Evolutionary conservation across 1,140 invertebrate species (phyloP).

Genomic region (Calephelis virginiensis): DNA sequence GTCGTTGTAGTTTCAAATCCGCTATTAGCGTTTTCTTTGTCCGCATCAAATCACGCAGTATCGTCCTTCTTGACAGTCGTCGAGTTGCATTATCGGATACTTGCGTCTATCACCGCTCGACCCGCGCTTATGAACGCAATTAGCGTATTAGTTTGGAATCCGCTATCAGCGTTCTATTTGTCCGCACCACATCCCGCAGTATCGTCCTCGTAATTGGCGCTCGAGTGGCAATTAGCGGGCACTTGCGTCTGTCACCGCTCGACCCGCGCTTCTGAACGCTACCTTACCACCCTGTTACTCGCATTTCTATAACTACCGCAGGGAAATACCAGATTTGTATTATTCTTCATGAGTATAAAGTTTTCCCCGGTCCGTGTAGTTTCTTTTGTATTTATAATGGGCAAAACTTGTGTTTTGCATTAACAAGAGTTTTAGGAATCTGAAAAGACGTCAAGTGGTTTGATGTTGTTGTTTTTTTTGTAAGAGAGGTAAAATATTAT

Average conservation of each 20-base stretch:
- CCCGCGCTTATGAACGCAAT: conserved; percentile 34
- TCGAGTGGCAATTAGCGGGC: conserved; percentile 68
- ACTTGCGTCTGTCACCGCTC: conserved; percentile 53
- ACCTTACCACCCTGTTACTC: conserved; percentile 38
- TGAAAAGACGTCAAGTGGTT: conserved; percentile 1
- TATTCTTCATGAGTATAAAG: conserved; percentile 32
- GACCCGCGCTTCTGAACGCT: conserved; percentile 38
- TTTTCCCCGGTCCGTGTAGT: conserved; percentile 21
- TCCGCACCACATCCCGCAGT: conserved; percentile 26
- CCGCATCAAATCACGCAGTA: conserved; percentile 28
- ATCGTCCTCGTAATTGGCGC: conserved; percentile 66
- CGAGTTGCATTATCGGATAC: conserved; percentile 66
- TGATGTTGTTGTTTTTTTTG: no score
- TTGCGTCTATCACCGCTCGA: conserved; percentile 50
- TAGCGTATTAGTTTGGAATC: background rate
- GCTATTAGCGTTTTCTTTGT: conserved; percentile 20
- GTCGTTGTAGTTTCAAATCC: background rate
- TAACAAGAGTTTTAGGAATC: background rate
- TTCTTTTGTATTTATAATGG: conserved; percentile 9
- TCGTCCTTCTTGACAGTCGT: conserved; percentile 64
- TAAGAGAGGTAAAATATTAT: no score
- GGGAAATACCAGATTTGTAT: conserved; percentile 27
- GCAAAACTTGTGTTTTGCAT: background rate
- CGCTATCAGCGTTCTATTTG: conserved; percentile 21
- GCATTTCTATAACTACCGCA: conserved; percentile 21